Evolutionary conservation across 2,888 invertebrate genomes (phyloP).

Genomic region (Thereva unica): DNA sequence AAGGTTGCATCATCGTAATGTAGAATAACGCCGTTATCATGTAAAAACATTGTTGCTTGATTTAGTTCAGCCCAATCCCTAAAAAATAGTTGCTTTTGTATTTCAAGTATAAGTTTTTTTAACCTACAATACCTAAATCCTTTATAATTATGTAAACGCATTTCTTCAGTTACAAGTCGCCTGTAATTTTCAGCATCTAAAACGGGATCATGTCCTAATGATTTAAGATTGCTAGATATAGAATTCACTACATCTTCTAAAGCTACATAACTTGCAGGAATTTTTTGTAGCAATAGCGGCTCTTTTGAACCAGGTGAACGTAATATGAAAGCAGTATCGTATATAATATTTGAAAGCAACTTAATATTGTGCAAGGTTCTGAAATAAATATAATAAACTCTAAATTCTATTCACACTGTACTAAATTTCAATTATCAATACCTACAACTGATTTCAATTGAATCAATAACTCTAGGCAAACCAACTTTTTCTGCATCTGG

Average conservation of each 20-base stretch:
- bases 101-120: no score
- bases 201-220: constrained; percentile 77
- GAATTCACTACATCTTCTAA: constrained; percentile 89
- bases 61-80: constrained; percentile 89
- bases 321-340: constrained; percentile 90
- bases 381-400: constrained; percentile 32
- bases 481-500: constrained; percentile 96
- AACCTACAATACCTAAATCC: constrained; percentile 48
- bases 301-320: constrained; percentile 91
- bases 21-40: constrained; percentile 94
- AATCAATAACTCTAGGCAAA: constrained; percentile 88
- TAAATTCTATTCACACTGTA: not conserved
- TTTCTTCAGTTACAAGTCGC: constrained; percentile 56
- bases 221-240: constrained; percentile 75
- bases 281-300: constrained; percentile 86
- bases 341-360: constrained; percentile 86
- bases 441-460: constrained; percentile 81
- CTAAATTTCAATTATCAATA: constrained; percentile 37
- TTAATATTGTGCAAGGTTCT: constrained; percentile 88
- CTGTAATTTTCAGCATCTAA: constrained; percentile 78
- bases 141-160: constrained; percentile 57
- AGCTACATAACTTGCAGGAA: constrained; percentile 94
- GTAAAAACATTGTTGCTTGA: constrained; percentile 95
- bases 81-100: constrained; percentile 29
- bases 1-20: constrained; percentile 94